phyloP scores from a whole-genome alignment of 1,140 invertebrate species.

The Drosophila saltans region DNA sequence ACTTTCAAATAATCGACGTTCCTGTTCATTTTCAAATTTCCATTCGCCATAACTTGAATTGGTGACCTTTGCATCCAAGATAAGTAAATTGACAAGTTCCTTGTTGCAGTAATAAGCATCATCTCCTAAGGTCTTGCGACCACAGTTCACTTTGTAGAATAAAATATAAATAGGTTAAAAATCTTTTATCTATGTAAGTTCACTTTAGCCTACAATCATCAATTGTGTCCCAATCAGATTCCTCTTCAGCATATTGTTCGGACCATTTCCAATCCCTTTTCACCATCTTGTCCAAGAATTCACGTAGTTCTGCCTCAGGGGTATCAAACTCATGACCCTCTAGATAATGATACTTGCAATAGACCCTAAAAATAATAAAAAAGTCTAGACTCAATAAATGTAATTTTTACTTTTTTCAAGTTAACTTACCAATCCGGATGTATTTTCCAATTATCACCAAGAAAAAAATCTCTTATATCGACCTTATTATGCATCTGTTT shows the following conservation, averaged over 20 bases:
- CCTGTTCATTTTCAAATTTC: slow-evolving; percentile 84
- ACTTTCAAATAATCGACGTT: slow-evolving; percentile 85
- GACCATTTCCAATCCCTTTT: slow-evolving; percentile 85
- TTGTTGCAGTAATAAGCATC: slow-evolving; percentile 93
- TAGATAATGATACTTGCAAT: slow-evolving; percentile 93
- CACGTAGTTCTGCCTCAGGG: slow-evolving; percentile 89
- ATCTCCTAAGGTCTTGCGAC: slow-evolving; percentile 85
- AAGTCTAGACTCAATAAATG: neutral
- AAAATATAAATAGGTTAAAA: neutral
- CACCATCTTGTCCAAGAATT: slow-evolving; percentile 88
- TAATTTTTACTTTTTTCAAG: neutral
- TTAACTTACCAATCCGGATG: slow-evolving; percentile 91
- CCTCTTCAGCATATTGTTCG: slow-evolving; percentile 84
- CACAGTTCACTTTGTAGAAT: slow-evolving; percentile 84
- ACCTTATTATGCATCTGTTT: slow-evolving; percentile 87
- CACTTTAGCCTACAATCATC: slow-evolving; percentile 50
- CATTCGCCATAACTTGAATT: slow-evolving; percentile 88
- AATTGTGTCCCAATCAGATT: slow-evolving; percentile 60
- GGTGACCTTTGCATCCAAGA: slow-evolving; percentile 94
- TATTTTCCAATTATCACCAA: slow-evolving; percentile 90
- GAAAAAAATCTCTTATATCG: slow-evolving; percentile 88
- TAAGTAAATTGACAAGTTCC: slow-evolving; percentile 91
- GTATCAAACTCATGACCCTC: slow-evolving; percentile 88
- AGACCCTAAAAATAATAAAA: slow-evolving; percentile 85
- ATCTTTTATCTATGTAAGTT: neutral